Conservation (phyloP, 2,113 vertebrate species). For the Odontophorus gujanensis region DNA sequence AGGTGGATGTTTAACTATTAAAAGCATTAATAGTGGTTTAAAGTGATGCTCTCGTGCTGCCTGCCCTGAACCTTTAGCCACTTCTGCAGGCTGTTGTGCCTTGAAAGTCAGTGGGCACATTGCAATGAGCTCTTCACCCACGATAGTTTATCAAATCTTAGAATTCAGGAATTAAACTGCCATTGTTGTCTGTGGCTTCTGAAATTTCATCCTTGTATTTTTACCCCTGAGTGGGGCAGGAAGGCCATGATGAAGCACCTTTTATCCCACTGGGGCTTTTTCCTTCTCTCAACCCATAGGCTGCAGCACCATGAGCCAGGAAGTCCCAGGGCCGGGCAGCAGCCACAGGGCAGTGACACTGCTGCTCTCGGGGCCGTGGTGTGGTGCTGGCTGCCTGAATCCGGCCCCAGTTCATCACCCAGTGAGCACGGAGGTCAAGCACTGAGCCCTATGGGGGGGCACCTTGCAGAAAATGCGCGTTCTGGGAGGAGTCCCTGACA, state of each 20-base stretch:
- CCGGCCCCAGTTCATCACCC: constrained; percentile 70
- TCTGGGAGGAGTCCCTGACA: constrained; percentile 64
- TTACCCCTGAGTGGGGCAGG: neutral
- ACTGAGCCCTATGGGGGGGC: neutral
- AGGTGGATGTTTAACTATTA: neutral
- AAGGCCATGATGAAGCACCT: neutral
- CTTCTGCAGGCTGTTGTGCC: neutral
- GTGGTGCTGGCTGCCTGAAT: neutral
- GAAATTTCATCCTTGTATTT: neutral
- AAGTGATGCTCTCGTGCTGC: neutral
- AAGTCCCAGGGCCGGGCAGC: neutral
- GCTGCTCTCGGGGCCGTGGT: constrained; percentile 5
- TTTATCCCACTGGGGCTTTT: neutral
- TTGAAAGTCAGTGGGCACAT: neutral
- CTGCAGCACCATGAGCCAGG: neutral
- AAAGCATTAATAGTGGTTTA: neutral
- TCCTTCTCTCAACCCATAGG: neutral
- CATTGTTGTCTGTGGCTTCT: neutral
- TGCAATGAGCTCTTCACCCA: neutral
- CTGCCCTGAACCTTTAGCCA: neutral
- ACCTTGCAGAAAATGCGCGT: constrained; percentile 63
- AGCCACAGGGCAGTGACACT: neutral
- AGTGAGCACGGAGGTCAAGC: constrained; percentile 60
- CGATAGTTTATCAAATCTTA: neutral
- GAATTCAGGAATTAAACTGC: neutral